Evolutionary conservation across 1,140 invertebrate species (phyloP), one percentile per base, ranked within the genome.

Genomic region (Schlechtendalia chinensis): DNA sequence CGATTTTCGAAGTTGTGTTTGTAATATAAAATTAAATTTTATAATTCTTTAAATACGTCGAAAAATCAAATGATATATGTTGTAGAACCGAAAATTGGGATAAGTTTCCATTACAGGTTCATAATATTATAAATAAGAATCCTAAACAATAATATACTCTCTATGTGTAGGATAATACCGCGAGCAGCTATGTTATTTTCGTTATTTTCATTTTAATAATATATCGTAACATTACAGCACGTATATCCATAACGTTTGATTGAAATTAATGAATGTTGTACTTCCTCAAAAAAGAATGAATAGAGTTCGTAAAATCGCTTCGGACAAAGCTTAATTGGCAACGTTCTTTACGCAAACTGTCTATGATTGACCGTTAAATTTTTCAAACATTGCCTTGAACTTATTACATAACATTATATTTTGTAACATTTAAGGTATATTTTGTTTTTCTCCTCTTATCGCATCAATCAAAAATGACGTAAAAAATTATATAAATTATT

Each of bases 331-430:
- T 19, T 65, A 27, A 65, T 39, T 65, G 11, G 17, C 19, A 65
- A 8, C 10, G 8, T n/a, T 17, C 61, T 65, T 65, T 65, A 8
- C 39, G 11, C 14, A 65, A 65, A 39, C n/a, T 8, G 29, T 39
- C 63, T 29, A 65, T 65, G 32, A 39, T 65, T 39, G 10, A 29
- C 32, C n/a, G n/a, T 65, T 65, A n/a, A 19, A 65, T 65, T 65
- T 65, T 16, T 39, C 32, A 22, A 45, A 39, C 14, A 14, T 39
- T 39, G 32, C 32, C 32, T 39, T 8, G 32, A 39, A 39, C 8
- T 39, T 39, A 39, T 39, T 39, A 39, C 32, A 8, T 39, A 39
- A 8, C 32, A 8, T n/a, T n/a, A n/a, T 39, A 39, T 39, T 39
- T 39, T 8, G 32, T 39, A 39, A 39, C 29, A 19, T 45, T 39